These are phyloP conservation scores for Numenius phaeopus DNA, from an alignment of 2,797 vertebrate genomes.

Conservation along the genomic window DNA sequence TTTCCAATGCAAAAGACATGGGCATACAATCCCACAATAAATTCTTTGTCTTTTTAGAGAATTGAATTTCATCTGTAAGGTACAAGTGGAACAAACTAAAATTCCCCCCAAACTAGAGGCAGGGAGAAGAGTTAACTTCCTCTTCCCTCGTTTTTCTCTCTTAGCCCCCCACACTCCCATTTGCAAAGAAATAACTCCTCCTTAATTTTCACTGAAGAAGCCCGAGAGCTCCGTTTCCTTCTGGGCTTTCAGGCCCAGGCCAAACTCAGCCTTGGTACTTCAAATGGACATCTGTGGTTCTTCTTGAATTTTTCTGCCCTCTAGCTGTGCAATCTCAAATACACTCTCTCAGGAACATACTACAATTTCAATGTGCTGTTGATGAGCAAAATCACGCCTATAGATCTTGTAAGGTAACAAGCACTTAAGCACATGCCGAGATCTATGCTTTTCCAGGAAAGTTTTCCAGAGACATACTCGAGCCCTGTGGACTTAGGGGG, in stretches of 20 bases:
- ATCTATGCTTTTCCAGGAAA: background rate
- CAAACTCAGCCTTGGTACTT: background rate
- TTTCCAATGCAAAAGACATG: background rate
- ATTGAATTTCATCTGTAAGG: background rate
- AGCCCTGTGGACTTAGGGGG: background rate
- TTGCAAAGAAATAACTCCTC: background rate
- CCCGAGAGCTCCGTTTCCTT: background rate
- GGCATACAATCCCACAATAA: background rate
- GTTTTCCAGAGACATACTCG: background rate
- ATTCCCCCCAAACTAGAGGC: background rate
- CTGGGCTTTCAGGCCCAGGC: background rate
- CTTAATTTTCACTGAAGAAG: background rate
- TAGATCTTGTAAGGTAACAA: background rate
- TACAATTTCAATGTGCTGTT: background rate
- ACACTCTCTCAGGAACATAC: background rate
- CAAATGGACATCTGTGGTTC: background rate
- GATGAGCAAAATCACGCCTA: background rate
- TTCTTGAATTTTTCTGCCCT: slow-evolving; percentile 67
- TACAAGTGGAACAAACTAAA: background rate
- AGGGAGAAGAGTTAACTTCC: background rate
- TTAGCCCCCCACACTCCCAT: background rate
- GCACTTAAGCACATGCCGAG: background rate
- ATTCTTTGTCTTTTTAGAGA: background rate
- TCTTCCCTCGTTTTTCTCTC: background rate
- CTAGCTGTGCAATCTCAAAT: slow-evolving; percentile 49